Evolutionary conservation across 2,113 vertebrate species (phyloP).

Genomic region (Vireo altiloquus): DNA sequence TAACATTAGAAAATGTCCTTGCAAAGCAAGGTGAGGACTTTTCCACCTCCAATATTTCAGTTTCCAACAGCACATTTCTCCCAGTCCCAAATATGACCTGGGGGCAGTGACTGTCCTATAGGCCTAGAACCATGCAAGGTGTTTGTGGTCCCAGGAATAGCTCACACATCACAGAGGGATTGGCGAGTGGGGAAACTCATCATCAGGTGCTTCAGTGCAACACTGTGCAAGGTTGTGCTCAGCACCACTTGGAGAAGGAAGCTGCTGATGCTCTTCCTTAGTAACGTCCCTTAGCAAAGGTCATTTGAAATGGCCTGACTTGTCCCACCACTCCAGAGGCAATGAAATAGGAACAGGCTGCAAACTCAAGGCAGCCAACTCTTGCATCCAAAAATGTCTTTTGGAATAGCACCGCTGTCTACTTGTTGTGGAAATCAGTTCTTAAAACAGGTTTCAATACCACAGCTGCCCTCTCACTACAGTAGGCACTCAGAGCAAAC

Average conservation of each 20-base stretch:
- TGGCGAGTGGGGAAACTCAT: not conserved
- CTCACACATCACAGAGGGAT: not conserved
- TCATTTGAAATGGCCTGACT: not conserved
- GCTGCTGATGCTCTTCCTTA: not conserved
- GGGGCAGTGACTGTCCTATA: fast-evolving
- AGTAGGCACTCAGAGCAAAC: not conserved
- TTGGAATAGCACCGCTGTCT: not conserved
- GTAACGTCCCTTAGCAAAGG: not conserved
- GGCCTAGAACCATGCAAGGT: not conserved
- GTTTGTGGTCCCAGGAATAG: not conserved
- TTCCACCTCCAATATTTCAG: not conserved
- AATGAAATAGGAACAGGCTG: not conserved
- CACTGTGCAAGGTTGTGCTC: not conserved
- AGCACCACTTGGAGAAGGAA: not conserved
- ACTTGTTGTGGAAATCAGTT: not conserved
- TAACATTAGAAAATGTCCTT: not conserved
- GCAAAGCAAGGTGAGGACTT: not conserved
- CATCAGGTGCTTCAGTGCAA: not conserved
- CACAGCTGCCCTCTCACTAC: not conserved
- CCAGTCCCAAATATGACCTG: not conserved
- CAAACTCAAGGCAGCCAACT: not conserved
- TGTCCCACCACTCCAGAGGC: not conserved
- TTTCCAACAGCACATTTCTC: not conserved
- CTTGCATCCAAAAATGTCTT: not conserved
- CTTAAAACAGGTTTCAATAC: not conserved